These are phyloP conservation scores for Chalcosyrphus nemorum DNA, from an alignment of 2,888 invertebrate genomes.

Conservation along the genomic window DNA sequence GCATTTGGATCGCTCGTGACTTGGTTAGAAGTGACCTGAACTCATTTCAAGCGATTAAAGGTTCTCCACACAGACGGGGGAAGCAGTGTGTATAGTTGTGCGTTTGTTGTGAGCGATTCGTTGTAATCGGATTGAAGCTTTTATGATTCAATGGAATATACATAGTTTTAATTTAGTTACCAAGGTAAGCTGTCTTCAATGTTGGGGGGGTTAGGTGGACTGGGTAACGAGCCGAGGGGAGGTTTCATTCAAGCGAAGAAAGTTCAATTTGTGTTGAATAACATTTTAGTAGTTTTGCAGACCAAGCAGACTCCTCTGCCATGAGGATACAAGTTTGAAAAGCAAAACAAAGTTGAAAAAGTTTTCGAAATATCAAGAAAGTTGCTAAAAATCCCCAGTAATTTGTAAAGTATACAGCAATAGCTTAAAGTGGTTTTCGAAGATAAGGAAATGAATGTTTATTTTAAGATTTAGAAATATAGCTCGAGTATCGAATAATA, in stretches of 20 bases:
- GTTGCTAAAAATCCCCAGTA: no score
- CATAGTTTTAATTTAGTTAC: background rate
- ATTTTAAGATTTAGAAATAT: no score
- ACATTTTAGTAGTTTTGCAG: background rate
- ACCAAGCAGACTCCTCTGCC: no score
- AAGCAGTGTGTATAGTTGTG: background rate
- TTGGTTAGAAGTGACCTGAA: constrained; percentile 47
- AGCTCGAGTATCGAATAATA: no score
- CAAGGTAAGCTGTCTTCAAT: background rate
- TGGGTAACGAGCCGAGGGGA: no score
- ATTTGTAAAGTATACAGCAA: background rate
- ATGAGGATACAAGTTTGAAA: no score
- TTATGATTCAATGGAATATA: constrained; percentile 23
- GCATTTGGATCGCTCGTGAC: constrained; percentile 20
- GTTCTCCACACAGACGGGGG: no score
- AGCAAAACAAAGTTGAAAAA: no score
- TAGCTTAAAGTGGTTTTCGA: no score
- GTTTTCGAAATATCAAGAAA: no score
- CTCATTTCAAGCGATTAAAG: constrained; percentile 43
- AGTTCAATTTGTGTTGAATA: background rate
- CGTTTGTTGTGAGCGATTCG: background rate
- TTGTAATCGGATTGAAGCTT: constrained; percentile 41
- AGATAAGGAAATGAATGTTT: no score
- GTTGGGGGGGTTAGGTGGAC: background rate
- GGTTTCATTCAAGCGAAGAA: no score